Evolutionary conservation across 1,140 invertebrate genomes (phyloP), one percentile per base, ranked within the genome.

Genomic region (Rhagoletis pomonella): DNA sequence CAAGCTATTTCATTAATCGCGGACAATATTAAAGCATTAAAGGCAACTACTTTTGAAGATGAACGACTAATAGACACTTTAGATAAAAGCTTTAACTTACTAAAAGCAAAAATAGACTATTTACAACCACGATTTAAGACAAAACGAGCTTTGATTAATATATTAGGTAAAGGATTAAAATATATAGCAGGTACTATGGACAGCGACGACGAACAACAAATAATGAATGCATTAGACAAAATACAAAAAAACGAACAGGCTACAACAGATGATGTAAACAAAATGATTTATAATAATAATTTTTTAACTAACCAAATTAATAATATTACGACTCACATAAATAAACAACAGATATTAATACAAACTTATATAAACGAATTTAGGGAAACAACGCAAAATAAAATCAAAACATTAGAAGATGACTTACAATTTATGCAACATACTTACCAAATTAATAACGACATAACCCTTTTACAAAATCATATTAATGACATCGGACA

Each of bases 391-490:
- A 47, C 42, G 29, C 44, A 55, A n/a, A 84, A 84, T 7, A 84
- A 58, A 84, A 84, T 84, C 14, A n/a, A n/a, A 84, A 58, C 42
- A 55, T 55, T 84, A 58, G 2, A 19, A 55, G 77, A 59, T 29
- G 77, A 84, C 29, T 4, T 84, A 19, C 14, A 19, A 55, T 84
- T 84, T 29, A 29, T 84, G 7, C 14, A 55, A n/a, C 77, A 84
- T n/a, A 58, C 42, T 5, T 84, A 84, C 7, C 44, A 55, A 55
- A 84, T 84, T 42, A 58, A 84, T 7, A 84, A 84, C n/a, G 77
- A 47, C 19, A 84, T 59, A 12, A 17, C 12, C 2, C 47, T 59
- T 3, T 58, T 59, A n/a, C 7, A 6, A 9, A 19, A 84, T 17
- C 4, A 84, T 7, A 19, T 84, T 1, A 47, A 84, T 29, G 77